Evolutionary conservation across 37 sponge, comb jelly and placozoan species (phyloP), one percentile per base, ranked within the genome.

Genomic region (Tethya wilhelma): DNA sequence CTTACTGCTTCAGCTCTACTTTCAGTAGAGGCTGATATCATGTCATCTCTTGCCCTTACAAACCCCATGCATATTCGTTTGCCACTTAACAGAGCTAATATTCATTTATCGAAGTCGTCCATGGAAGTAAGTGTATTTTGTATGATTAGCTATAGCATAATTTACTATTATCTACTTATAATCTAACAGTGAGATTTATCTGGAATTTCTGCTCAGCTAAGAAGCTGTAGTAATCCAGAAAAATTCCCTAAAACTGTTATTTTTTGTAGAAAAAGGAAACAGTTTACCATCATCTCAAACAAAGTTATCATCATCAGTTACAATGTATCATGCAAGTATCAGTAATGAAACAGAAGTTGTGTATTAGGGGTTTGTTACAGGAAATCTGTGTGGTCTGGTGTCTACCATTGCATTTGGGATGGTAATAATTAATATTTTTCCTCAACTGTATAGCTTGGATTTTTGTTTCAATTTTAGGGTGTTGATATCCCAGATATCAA

Each of bases 211-310:
- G 9, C 53, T 14, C 9, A 14, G 14, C 53, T 49, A 49, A 49
- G 14, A 49, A 19, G 14, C 9, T 49, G 53, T 49, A 49, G 14
- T 19, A 14, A 49, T 14, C 53, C 53, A 19, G 14, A 49, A 19
- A 9, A 14, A 9, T 49, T 19, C 14, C 53, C 53, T 19, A 49
- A 49, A 14, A 49, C 53, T 19, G 53, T 49, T 14, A 49, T 49
- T 49, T 49, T 49, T 49, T 49, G 53, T 49, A 49, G 14, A 49
- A 49, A 49, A 49, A 49, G 53, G 53, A 49, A 49, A 49, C 53
- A 49, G 53, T 49, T 19, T 49, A 49, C 14, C 14, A 49, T 9
- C 14, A 49, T 49, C 53, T 49, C 14, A 49, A 49, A 49, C 53
- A 49, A 19, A 9, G 53, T 19, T 19, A 49, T 49, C 53, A 14